These are phyloP conservation scores for Neuroterus valhalla DNA, from an alignment of 1,140 invertebrate genomes.

Conservation along the genomic window DNA sequence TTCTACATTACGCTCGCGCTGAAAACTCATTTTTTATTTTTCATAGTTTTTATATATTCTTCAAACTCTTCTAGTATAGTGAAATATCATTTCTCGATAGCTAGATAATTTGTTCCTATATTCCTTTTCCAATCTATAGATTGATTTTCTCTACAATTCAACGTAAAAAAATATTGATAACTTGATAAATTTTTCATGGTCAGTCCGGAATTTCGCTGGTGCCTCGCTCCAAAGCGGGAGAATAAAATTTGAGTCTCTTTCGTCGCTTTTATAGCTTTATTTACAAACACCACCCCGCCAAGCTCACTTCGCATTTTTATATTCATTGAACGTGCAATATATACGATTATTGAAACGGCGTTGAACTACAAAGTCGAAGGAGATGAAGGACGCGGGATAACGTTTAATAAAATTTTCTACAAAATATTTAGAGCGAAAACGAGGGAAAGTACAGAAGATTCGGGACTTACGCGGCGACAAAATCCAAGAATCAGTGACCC, in stretches of 20 bases:
- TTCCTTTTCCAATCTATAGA: no score
- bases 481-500: slow-evolving; percentile 33
- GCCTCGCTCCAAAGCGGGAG: background rate
- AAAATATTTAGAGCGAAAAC: slow-evolving; percentile 41
- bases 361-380: slow-evolving; percentile 39
- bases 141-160: no score
- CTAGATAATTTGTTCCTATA: no score
- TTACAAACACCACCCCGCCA: slow-evolving; percentile 50
- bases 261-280: slow-evolving; percentile 54
- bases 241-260: slow-evolving; percentile 32
- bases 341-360: slow-evolving; percentile 42
- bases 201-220: no score
- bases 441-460: slow-evolving; percentile 31
- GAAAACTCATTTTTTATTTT: background rate
- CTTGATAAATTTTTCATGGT: no score
- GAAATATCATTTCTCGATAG: no score
- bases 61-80: no score
- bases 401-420: slow-evolving; percentile 45
- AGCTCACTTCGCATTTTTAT: slow-evolving; percentile 43
- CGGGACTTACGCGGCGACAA: slow-evolving; percentile 36
- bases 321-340: slow-evolving; percentile 47
- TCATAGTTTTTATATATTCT: no score
- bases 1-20: background rate
- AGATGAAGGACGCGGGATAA: slow-evolving; percentile 8
- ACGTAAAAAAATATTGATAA: no score